Base-by-base conservation (phyloP, 2,888 invertebrate species). In the Augiades crinisus region DNA sequence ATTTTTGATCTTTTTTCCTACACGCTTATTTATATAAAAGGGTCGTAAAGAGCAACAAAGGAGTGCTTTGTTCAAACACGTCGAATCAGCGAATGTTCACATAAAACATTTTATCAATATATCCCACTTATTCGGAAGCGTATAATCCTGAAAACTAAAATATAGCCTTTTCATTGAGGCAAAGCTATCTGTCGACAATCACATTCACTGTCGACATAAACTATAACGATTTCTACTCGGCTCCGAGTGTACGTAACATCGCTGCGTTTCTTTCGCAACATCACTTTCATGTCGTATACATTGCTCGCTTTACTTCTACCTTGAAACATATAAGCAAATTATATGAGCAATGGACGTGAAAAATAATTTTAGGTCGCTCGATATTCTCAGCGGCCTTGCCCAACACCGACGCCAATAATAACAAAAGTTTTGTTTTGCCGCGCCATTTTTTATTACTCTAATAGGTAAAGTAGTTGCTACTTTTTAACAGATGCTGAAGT, bases 361-460 rank as follows among this genome's bases (percentile, higher is more conserved):
- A 54, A 41, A 54, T 27, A 61, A 56, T 61, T 57, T 56, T 43
- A 27, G 5, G 45, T 41, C 47, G 52, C 47, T 57, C 33, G 49
- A 45, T 53, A 44, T 47, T 36, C 53, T 43, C 16, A 22, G 53
- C 67, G 71, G 68, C 75, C 73, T 78, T 78, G 75, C 63, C 67
- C 47, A 56, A 47, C 46, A 49, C 55, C 40, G 45, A 61, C 58
- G 60, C 61, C 63, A 60, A 65, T 59, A 67, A 66, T 68, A 72
- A 72, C 71, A 71, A 72, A 72, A 76, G 71, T 64, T 67, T 70
- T 75, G 70, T 73, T 74, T 75, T 72, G 68, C 59, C 68, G 67
- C 56, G 64, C 59, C 61, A 64, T 63, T 70, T 68, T 73, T 67
- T 65, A 65, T 62, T 60, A 51, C 53, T 47, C 50, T 55, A 55